Percentiles rank a stretch among this genome's conserved stretches.
These are phyloP conservation scores for Delphinapterus leucas DNA, from an alignment of 2,113 vertebrate species.

Conservation along the genomic window DNA sequence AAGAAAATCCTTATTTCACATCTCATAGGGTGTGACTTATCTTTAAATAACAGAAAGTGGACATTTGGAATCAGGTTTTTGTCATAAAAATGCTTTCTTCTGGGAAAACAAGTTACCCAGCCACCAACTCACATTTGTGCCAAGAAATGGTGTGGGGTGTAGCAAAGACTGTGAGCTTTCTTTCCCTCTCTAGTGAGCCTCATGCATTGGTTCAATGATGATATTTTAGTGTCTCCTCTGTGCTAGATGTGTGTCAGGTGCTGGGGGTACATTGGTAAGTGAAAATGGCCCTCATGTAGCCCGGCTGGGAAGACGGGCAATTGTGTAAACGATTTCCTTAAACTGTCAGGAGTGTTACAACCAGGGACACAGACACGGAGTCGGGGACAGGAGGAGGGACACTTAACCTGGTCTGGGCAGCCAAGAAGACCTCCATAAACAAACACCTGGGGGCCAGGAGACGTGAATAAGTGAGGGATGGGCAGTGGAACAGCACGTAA, in stretches of 20 bases:
- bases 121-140: not conserved
- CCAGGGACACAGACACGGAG: not conserved
- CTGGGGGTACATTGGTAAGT: not conserved
- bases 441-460: too few relatives aligned
- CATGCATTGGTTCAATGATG: too few relatives aligned
- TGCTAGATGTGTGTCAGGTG: not conserved
- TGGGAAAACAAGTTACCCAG: slow-evolving; percentile 12
- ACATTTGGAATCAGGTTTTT: not conserved
- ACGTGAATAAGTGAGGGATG: not conserved
- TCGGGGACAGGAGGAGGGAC: not conserved
- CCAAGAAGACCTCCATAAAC: not conserved
- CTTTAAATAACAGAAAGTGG: slow-evolving; percentile 38
- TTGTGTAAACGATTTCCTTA: not conserved
- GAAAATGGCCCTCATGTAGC: not conserved
- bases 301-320: not conserved
- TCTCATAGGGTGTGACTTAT: not conserved
- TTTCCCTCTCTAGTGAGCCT: not conserved
- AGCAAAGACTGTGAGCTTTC: not conserved
- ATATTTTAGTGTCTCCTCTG: not conserved
- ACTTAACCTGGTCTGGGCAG: too few relatives aligned
- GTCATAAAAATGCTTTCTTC: slow-evolving; percentile 40
- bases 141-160: not conserved
- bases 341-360: not conserved
- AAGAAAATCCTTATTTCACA: slow-evolving; percentile 40
- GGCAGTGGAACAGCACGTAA: fast-evolving